Conservation (phyloP, 2,113 vertebrate genomes). For the Anas platyrhynchos region DNA sequence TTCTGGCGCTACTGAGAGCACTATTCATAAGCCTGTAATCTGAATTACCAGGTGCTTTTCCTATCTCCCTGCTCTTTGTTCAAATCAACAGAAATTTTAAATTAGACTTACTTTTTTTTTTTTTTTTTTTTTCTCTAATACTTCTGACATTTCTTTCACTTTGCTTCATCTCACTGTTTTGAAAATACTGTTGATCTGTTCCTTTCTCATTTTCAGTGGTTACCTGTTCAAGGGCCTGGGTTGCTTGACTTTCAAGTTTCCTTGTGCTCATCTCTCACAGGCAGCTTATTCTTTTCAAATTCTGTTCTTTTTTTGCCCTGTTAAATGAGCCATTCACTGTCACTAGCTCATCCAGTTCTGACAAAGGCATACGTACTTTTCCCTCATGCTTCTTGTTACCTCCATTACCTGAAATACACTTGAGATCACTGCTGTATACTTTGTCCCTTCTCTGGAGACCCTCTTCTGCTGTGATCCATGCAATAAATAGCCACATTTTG, state of each 20-base stretch:
- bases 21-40: neutral
- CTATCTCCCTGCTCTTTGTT: neutral
- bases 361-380: rapidly evolving
- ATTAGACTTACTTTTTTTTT: neutral
- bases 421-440: neutral
- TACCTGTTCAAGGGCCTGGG: neutral
- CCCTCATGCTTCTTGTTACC: neutral
- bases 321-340: neutral
- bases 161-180: neutral
- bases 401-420: neutral
- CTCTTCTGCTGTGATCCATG: neutral
- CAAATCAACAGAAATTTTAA: neutral
- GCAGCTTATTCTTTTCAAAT: neutral
- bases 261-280: neutral
- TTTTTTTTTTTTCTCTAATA: neutral
- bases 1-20: neutral
- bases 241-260: neutral
- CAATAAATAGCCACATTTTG: neutral
- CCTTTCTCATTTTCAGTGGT: neutral
- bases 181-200: neutral
- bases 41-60: neutral
- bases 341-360: neutral
- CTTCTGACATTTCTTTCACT: neutral
- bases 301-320: neutral
- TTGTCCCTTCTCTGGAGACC: rapidly evolving